These are phyloP conservation scores for Carollia perspicillata DNA, from an alignment of 2,113 vertebrate species.

Conservation along the genomic window DNA sequence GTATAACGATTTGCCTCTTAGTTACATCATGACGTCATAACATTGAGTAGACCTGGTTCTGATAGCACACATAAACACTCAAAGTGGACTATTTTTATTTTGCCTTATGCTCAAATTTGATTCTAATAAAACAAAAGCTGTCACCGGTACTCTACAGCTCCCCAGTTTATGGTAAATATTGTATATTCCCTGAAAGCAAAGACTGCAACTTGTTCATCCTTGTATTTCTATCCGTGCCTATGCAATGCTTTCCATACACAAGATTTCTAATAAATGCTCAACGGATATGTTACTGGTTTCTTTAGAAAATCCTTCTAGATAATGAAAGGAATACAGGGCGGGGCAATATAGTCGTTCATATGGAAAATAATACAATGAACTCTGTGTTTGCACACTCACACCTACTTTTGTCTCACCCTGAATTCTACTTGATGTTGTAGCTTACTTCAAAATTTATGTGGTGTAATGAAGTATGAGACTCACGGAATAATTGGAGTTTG, in stretches of 20 bases:
- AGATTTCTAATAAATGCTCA: not conserved
- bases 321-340: not conserved
- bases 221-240: not conserved
- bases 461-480: not conserved
- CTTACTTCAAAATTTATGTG: not conserved
- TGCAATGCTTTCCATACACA: not conserved
- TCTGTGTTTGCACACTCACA: not conserved
- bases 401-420: not conserved
- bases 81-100: not conserved
- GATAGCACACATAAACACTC: not conserved
- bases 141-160: not conserved
- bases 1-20: not conserved
- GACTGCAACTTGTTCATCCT: not conserved
- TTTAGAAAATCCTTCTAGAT: not conserved
- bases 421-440: not conserved
- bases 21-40: not conserved
- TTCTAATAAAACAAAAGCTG: not conserved
- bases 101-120: not conserved
- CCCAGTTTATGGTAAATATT: not conserved
- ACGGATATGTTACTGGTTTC: not conserved
- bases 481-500: slow-evolving; percentile 19
- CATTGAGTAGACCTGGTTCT: not conserved
- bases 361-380: not conserved
- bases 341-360: not conserved
- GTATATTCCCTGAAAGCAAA: not conserved